Percentiles rank a stretch among this genome's conserved stretches.
phyloP scores from a whole-genome alignment of 2,797 vertebrate genomes.

The Enteromius thamalakanensis region DNA sequence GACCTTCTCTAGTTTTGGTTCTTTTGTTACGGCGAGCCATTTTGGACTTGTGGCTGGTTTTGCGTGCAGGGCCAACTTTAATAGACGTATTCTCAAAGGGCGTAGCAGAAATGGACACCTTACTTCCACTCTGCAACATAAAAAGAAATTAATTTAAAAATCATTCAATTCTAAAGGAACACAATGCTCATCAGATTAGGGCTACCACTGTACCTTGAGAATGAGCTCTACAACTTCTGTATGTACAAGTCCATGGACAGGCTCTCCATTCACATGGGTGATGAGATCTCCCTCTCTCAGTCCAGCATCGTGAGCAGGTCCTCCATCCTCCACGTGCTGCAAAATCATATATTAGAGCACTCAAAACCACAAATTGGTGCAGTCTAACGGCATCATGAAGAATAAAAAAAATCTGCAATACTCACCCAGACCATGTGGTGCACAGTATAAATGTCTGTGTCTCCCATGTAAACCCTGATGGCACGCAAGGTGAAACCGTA shows the following conservation, averaged over 20 bases:
- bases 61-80: conserved; percentile 93
- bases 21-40: conserved; percentile 96
- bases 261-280: conserved; percentile 94
- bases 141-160: conserved; percentile 19
- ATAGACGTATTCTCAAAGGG: conserved; percentile 97
- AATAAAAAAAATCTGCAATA: conserved; percentile 46
- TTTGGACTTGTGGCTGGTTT: conserved; percentile 89
- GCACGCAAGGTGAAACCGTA: conserved; percentile 96
- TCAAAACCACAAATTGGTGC: neutral
- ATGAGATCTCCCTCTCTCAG: conserved; percentile 94
- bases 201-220: conserved; percentile 84
- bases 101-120: conserved; percentile 92
- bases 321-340: conserved; percentile 91
- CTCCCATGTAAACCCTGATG: conserved; percentile 97
- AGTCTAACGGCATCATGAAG: neutral
- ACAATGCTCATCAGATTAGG: neutral
- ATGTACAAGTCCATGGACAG: conserved; percentile 93
- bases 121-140: conserved; percentile 87
- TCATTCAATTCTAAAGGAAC: neutral
- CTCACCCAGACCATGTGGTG: conserved; percentile 99
- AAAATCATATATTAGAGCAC: conserved; percentile 2
- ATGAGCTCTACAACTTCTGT: conserved; percentile 96
- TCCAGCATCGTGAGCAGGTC: conserved; percentile 90
- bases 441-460: conserved; percentile 93
- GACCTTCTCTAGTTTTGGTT: conserved; percentile 88